Base-by-base conservation (phyloP, 2,888 invertebrate genomes). In the Dicyrtomina minuta region DNA sequence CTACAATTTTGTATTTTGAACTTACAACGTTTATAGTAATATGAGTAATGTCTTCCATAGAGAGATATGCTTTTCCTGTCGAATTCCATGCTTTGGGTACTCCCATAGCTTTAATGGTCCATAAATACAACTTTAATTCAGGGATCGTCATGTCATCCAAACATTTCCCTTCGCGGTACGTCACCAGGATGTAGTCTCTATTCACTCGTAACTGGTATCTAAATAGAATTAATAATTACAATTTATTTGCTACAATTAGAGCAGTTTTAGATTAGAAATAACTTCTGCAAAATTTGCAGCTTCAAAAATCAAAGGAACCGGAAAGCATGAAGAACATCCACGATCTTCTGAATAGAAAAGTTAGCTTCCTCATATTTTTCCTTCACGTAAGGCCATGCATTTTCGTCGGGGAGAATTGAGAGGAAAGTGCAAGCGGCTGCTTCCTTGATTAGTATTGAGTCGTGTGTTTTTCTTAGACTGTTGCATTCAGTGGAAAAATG, bases 311-410 rank as follows among this genome's bases (percentile, higher is more conserved):
- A n/a, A n/a, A 24, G 22, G 22, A 39, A 66, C 66, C 65, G 49
- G 26, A 70, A 65, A 22, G 27, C 49, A 1, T 51, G 66, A 10
- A 70, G 44, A 39, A 70, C 66, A 58, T 70, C 70, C 10, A 46
- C 44, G 43, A 64, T 70, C 60, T 41, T 70, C 20, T 43, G 53
- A 4, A 70, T n/a, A n/a, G 26, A 59, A 13, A 15, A 61, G 22
- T 39, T 43, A 17, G 66, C 49, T 2, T 39, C 49, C 12, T 24
- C 17, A 22, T 66, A 70, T 12, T 65, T 20, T 6, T 43, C 15
- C 41, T 67, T 66, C 1, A 70, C 61, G 26, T 43, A 15, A 17
- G 69, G 15, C 67, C 67, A 70, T 1, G 49, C 27, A 53, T 62
- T 41, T 15, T 66, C 62, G 5, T n/a, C 17, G 1, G 61, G 62